Evolutionary conservation across 2,888 invertebrate species (phyloP), one percentile per base, ranked within the genome.

Genomic region (Xanthorhoe spadicearia): DNA sequence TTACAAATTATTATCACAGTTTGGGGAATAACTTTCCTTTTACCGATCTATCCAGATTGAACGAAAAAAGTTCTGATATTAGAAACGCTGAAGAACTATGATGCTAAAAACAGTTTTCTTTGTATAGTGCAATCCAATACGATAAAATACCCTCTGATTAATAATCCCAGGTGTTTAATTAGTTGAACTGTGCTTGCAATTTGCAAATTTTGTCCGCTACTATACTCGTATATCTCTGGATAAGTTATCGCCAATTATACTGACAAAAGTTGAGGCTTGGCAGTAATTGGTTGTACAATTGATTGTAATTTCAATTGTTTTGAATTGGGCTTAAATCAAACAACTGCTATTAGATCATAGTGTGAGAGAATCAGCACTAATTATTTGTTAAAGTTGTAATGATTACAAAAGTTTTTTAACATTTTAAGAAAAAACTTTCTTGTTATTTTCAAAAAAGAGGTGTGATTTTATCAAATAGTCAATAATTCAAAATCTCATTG

Each of bases 161-260:
- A 85, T 87, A 80, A 76, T 70, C 69, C 84, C 87, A 86, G 85
- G 83, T 88, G 88, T 80, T 81, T 85, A 87, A 88, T 88, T 87
- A 88, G 77, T 66, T 70, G 78, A 51, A 63, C 60, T 57, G 46
- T 58, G 48, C 18, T 50, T 28, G 18, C 50, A 64, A 61, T 64
- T 61, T 57, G 61, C 68, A 56, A 32, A 50, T 51, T 51, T 15
- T 17, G 52, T 60, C 32, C 49, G 32, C 49, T 67, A 38, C 28
- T 15, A 64, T 49, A 38, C n/a, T n/a, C n/a, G n/a, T n/a, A 57
- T 65, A 56, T 57, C 23, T 57, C 15, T 35, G 7, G 32, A 51
- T 65, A 56, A 60, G 46, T 56, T 65, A 60, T 60, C 60, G 18
- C 32, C 65, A 65, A 57, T 62, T 50, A 62, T 55, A 55, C 66